Conservation (phyloP, 2,797 vertebrate genomes). For the Spheniscus humboldti region DNA sequence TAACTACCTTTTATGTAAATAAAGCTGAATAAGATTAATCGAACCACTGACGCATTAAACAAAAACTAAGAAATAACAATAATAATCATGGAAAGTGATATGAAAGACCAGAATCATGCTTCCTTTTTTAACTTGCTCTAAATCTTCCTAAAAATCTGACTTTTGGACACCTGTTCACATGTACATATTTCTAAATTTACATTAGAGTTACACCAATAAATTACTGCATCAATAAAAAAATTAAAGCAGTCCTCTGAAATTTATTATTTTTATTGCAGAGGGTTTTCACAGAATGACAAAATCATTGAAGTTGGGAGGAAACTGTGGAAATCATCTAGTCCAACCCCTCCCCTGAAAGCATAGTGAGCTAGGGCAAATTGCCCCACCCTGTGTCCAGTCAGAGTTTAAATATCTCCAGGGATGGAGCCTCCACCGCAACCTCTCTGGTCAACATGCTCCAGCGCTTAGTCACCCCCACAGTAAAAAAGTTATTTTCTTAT, state of each 20-base stretch:
- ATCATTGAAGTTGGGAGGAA: not conserved
- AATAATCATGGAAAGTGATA: not conserved
- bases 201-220: not conserved
- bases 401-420: not conserved
- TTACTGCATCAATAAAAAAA: not conserved
- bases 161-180: not conserved
- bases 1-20: not conserved
- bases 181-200: not conserved
- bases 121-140: not conserved
- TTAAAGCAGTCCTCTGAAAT: not conserved
- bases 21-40: not conserved
- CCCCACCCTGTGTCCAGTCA: not conserved
- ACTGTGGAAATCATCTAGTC: not conserved
- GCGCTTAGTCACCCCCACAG: rapidly evolving
- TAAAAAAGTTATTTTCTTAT: not conserved
- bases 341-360: not conserved
- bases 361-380: not conserved
- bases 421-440: not conserved
- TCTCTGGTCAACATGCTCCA: not conserved
- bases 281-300: not conserved
- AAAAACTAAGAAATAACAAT: not conserved
- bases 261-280: not conserved
- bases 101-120: not conserved
- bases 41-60: not conserved
- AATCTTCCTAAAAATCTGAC: not conserved